Conservation (phyloP, 2,797 vertebrate species). For the Heterohyrax brucei region DNA sequence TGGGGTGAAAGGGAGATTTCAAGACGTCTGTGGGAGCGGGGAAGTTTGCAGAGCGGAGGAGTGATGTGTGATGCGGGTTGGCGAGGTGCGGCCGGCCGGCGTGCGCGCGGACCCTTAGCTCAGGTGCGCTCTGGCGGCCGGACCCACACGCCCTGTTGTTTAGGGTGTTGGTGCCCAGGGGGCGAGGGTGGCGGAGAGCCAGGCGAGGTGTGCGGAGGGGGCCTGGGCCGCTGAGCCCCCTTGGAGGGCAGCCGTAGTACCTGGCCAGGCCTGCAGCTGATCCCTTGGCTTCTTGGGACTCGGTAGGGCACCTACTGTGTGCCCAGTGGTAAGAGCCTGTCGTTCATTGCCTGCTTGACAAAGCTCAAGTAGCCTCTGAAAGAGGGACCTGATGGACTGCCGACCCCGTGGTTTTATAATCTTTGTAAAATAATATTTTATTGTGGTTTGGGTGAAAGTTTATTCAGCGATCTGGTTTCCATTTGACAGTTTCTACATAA, state of each 20-base stretch:
- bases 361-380: background rate
- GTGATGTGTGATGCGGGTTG: background rate
- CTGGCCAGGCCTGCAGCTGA: background rate
- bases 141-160: background rate
- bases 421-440: background rate
- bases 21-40: too few relatives aligned
- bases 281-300: background rate
- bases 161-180: background rate
- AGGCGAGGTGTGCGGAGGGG: background rate
- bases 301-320: background rate
- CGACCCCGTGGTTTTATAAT: background rate
- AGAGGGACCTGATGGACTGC: background rate
- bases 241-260: background rate
- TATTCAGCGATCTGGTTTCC: background rate
- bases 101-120: background rate
- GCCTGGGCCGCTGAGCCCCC: background rate
- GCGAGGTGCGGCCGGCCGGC: background rate
- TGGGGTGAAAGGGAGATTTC: background rate
- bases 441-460: background rate
- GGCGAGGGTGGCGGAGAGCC: background rate
- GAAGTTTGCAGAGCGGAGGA: background rate
- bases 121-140: background rate
- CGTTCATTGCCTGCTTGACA: background rate
- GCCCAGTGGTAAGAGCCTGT: background rate
- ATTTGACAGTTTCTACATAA: background rate